A percentile compares a stretch with the other conserved stretches of the same genome.
Conservation (phyloP, 2,797 vertebrate species). For the Clarias platycephalus region DNA sequence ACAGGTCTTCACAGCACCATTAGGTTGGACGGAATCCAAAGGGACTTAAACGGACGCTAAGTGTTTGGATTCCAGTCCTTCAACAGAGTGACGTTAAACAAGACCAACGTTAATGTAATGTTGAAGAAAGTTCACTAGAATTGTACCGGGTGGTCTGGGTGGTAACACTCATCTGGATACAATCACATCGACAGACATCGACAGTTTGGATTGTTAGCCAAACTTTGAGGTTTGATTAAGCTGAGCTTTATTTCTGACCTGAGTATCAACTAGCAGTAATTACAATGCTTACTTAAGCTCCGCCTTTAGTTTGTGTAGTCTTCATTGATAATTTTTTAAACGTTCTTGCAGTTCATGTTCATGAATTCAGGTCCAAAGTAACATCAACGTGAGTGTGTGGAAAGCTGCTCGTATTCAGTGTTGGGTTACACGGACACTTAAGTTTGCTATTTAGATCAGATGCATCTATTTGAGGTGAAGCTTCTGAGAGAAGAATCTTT, state of each 20-base stretch:
- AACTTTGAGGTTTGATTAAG: not conserved
- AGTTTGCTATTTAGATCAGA: not conserved
- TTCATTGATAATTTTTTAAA: not conserved
- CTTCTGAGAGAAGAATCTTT: not conserved
- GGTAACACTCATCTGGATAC: not conserved
- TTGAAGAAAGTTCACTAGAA: not conserved
- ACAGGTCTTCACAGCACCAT: conserved; percentile 19
- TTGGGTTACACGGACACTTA: not conserved
- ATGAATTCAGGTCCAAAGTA: not conserved
- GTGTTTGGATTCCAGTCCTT: conserved; percentile 10
- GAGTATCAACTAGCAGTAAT: not conserved
- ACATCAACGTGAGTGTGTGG: not conserved
- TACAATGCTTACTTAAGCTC: not conserved
- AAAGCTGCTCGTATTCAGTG: not conserved
- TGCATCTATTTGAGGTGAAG: not conserved
- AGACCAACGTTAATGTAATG: not conserved
- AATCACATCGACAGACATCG: not conserved
- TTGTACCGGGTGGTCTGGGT: not conserved
- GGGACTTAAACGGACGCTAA: conserved; percentile 28
- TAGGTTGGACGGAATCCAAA: conserved; percentile 29
- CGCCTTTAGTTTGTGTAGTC: not conserved
- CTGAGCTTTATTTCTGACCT: not conserved
- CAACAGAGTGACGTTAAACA: not conserved
- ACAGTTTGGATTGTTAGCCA: not conserved
- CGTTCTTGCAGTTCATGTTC: not conserved